Percentiles rank a stretch among this genome's conserved stretches.
These are phyloP conservation scores for Oppia nitens DNA, from an alignment of 1,140 invertebrate species.

Conservation along the genomic window DNA sequence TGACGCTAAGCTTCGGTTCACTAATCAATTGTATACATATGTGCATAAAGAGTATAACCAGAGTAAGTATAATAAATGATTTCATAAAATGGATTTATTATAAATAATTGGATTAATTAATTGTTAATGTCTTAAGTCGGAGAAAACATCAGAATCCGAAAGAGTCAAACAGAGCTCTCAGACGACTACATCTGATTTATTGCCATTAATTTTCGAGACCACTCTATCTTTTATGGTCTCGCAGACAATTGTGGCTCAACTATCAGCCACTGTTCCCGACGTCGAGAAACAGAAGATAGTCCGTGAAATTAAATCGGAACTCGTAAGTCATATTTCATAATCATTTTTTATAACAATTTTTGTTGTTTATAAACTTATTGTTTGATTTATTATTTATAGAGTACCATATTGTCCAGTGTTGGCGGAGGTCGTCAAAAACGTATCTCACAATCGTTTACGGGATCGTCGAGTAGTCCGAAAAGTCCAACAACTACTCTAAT, in stretches of 20 bases:
- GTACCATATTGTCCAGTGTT: background rate
- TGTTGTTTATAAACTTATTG: background rate
- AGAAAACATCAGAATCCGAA: background rate
- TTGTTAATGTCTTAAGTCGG: background rate
- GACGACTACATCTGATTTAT: no score
- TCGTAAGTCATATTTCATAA: background rate
- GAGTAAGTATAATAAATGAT: background rate
- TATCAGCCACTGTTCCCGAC: background rate
- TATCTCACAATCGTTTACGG: background rate
- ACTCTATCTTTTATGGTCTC: constrained; percentile 1
- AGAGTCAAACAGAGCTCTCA: background rate
- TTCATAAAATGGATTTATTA: background rate
- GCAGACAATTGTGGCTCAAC: constrained; percentile 4
- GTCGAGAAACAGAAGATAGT: constrained; percentile 7
- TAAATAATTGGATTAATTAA: background rate
- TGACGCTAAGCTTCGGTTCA: constrained; percentile 10
- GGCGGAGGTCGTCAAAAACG: background rate
- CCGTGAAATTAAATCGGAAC: constrained; percentile 7
- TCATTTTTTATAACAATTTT: no score
- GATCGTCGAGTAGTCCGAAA: background rate
- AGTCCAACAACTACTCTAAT: background rate
- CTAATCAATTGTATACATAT: constrained; percentile 9
- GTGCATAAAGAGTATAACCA: constrained; percentile 1
- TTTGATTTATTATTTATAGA: background rate
- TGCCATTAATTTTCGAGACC: constrained; percentile 5